Base-by-base conservation (phyloP, 2,113 vertebrate species). In the Percina caprodes region DNA sequence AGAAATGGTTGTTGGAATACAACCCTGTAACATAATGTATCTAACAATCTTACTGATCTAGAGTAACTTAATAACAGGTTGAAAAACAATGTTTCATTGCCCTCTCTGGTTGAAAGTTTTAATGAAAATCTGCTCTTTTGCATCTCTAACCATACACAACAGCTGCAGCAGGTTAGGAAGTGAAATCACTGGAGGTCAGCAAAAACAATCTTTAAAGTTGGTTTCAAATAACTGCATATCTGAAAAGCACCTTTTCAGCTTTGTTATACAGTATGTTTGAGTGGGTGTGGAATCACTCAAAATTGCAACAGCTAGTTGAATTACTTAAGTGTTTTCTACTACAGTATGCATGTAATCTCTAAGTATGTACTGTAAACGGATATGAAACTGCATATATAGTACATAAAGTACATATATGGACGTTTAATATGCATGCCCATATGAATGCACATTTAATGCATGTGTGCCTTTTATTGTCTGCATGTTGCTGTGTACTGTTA, bases 261-360 rank as follows among this genome's bases (percentile, higher is more conserved):
- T 24, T 68, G 46, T 48, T 52, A 42, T 16, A n/a, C n/a, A n/a
- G n/a, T n/a, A 24, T 46, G 24, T 68, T 48, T 77, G 12, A 69
- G 65, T 74, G 5, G 33, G 8, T 21, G 6, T 77, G 62, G 23
- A 75, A 58, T 30, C n/a, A 5, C 30, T 77, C 4, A 61, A 49
- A 67, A 60, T 2, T 15, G n/a, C 23, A 72, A n/a, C 18, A 69
- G 39, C 14, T 49, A 26, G 6, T 46, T 69, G 13, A 77, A 80
- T 82, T 15, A 73, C 79, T 81, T 7, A 59, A 54, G n/a, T 58
- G 58, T 16, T 71, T 48, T 60, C 13, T 26, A 16, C 58, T 18
- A 39, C 39, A 39, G 7, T 39, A 19, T 61, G n/a, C 21, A 56
- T 61, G 58, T 69, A n/a, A 42, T 51, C 4, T 15, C 9, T 67